phyloP scores from a whole-genome alignment of 2,113 vertebrate genomes.

The Alligator sinensis region DNA sequence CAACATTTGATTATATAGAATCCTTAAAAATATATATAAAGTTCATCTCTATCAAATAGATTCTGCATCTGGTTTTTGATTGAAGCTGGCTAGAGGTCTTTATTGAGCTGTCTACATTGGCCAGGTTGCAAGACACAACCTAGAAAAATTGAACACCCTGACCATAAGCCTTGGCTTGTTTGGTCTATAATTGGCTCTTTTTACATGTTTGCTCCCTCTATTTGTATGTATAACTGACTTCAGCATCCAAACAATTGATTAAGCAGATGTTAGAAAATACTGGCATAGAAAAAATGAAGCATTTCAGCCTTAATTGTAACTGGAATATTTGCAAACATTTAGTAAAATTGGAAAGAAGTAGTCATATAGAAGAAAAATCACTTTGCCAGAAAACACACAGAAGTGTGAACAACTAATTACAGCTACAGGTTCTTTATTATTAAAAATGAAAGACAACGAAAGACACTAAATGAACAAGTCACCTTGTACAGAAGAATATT shows the following conservation, averaged over 20 bases:
- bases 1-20: no score
- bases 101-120: background rate
- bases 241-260: background rate
- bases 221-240: background rate
- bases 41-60: background rate
- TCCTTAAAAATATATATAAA: background rate
- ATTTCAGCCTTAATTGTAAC: slow-evolving; percentile 14
- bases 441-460: slow-evolving; percentile 1
- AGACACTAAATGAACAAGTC: background rate
- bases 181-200: background rate
- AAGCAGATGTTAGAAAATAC: background rate
- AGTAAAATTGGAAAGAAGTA: background rate
- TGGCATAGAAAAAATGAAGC: background rate
- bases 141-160: fast-evolving
- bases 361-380: background rate
- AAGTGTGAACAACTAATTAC: background rate
- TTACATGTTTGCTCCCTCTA: background rate
- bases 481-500: background rate
- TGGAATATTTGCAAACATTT: slow-evolving; percentile 4
- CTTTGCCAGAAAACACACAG: slow-evolving; percentile 1
- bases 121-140: background rate
- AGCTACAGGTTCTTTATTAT: slow-evolving; percentile 21
- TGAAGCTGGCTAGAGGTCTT: background rate
- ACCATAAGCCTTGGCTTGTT: background rate
- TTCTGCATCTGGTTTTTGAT: background rate